A percentile compares a stretch with the other conserved stretches of the same genome.
Evolutionary conservation across 2,113 vertebrate genomes (phyloP).

Genomic region (Ctenodactylus gundi): DNA sequence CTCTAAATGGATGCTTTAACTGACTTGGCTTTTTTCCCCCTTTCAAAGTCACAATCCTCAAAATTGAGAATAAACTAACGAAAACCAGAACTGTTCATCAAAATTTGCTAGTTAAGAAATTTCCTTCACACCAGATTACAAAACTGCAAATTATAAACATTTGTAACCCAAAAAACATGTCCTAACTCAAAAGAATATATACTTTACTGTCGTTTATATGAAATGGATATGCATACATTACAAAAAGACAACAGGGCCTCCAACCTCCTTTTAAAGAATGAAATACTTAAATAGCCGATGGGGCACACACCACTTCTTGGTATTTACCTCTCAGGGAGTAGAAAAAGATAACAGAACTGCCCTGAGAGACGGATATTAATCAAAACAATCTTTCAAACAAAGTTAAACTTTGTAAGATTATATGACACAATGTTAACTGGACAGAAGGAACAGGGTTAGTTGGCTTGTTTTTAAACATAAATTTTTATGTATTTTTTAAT

Average conservation of each 20-base stretch:
- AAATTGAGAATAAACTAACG: background rate
- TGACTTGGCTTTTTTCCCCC: background rate
- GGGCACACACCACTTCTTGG: background rate
- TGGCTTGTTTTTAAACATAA: background rate
- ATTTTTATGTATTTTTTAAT: constrained; percentile 2
- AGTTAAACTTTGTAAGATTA: constrained; percentile 10
- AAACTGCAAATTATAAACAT: constrained; percentile 24
- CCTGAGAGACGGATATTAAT: background rate
- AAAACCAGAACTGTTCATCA: constrained; percentile 37
- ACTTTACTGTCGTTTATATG: constrained; percentile 5
- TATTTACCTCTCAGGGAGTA: constrained; percentile 26
- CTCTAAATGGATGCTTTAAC: background rate
- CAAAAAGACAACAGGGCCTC: background rate
- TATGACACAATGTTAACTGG: constrained; percentile 23
- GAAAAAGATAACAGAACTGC: background rate
- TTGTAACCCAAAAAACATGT: background rate
- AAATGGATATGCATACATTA: background rate
- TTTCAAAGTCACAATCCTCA: constrained; percentile 17
- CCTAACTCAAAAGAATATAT: constrained; percentile 31
- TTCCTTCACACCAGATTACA: background rate
- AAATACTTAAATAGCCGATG: background rate
- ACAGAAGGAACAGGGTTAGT: background rate
- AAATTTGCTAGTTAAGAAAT: constrained; percentile 25
- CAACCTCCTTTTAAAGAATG: background rate
- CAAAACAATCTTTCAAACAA: constrained; percentile 34